Percentiles rank a stretch among this genome's conserved stretches.
Evolutionary conservation across 2,888 invertebrate species (phyloP).

Genomic region (Octonoba sinensis): DNA sequence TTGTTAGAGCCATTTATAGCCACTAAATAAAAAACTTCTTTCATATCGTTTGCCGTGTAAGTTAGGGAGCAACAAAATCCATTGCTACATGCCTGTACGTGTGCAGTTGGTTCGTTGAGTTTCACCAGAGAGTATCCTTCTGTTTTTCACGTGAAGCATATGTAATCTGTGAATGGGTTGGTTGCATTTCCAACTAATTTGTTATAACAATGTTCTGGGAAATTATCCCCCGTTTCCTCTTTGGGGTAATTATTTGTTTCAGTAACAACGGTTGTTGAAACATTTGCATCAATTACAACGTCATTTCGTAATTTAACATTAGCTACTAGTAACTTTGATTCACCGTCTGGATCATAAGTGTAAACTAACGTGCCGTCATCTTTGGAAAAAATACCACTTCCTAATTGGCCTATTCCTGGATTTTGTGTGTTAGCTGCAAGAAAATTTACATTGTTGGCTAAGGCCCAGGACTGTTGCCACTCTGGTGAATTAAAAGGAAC

Average conservation of each 20-base stretch:
- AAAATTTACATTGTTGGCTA: constrained; percentile 78
- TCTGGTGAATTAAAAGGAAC: constrained; percentile 78
- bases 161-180: constrained; percentile 20
- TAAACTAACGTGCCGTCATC: constrained; percentile 72
- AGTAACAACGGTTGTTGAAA: constrained; percentile 10
- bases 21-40: constrained; percentile 52
- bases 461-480: constrained; percentile 80
- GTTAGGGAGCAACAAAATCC: constrained; percentile 62
- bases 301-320: constrained; percentile 51
- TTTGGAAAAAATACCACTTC: constrained; percentile 82
- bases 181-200: constrained; percentile 19
- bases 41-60: constrained; percentile 34
- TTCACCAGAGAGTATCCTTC: constrained; percentile 45
- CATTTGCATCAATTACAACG: constrained; percentile 17
- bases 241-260: neutral
- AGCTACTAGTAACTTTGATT: constrained; percentile 67
- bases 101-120: constrained; percentile 13
- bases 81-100: constrained; percentile 55
- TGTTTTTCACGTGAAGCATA: constrained; percentile 18
- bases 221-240: constrained; percentile 37
- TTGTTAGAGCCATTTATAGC: constrained; percentile 53
- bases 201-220: constrained; percentile 39
- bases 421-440: constrained; percentile 80
- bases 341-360: constrained; percentile 68
- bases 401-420: constrained; percentile 77